Evolutionary conservation across 2,888 invertebrate species (phyloP), one percentile per base, ranked within the genome.

Genomic region (Drosophila ustulata): DNA sequence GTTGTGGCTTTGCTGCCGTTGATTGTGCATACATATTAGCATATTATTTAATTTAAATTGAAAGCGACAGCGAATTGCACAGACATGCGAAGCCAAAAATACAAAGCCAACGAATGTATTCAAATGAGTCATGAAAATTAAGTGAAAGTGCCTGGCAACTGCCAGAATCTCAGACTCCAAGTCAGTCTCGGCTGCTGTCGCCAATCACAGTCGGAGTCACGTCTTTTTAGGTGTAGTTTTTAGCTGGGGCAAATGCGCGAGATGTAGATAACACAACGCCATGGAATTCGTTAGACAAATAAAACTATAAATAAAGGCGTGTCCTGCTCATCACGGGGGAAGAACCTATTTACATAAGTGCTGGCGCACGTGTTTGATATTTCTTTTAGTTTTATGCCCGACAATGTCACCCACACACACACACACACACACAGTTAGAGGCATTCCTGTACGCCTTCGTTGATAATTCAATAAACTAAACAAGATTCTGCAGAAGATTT

Each of bases 401-500:
- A 79, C 61, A 75, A 66, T 65, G 56, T 64, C 46, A 47, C 37
- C 41, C 8, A 18, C 62, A 58, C 34, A 57, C 25, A 45, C 32
- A 37, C 9, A 25, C n/a, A 45, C 37, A 66, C 46, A 69, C 28
- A 58, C 30, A 62, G 39, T 23, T 18, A 18, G 18, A 23, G 26
- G 49, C 67, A 56, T 61, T 57, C 11, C 37, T 43, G 43, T 57
- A 57, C 47, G 61, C 53, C 53, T 55, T 9, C 69, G 62, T 61
- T 83, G 87, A 89, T 86, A 89, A 89, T 87, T 87, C 89, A 87
- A 87, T 89, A 89, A 87, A 89, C 89, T 89, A 81, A 87, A 78
- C 80, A 81, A 84, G 78, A 80, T 73, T 87, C 89, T 84, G 75
- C 66, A 58, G 34, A 71, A 89, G 89, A 87, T 87, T 89, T 87